These are phyloP conservation scores for Drosophila funebris DNA, from an alignment of 1,140 invertebrate species.

Conservation along the genomic window DNA sequence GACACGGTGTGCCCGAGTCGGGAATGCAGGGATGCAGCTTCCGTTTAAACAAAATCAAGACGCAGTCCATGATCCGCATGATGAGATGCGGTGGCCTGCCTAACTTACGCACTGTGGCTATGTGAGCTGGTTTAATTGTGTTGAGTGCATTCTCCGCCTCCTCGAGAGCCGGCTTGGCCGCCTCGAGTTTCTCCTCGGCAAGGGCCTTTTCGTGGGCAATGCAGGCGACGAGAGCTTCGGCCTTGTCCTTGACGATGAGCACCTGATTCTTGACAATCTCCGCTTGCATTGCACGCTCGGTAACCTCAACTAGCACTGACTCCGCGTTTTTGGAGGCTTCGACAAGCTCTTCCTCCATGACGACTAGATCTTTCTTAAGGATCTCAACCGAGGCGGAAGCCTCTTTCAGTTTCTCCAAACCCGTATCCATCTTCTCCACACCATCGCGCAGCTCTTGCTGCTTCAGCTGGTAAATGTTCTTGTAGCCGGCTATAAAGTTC, in stretches of 20 bases:
- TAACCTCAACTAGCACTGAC: constrained; percentile 92
- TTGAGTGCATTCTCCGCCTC: constrained; percentile 98
- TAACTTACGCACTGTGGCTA: constrained; percentile 97
- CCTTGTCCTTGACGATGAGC: constrained; percentile 97
- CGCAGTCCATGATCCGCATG: constrained; percentile 99
- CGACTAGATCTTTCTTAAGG: constrained; percentile 95
- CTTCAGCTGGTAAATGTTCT: constrained; percentile 95
- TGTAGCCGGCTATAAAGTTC: constrained; percentile 97
- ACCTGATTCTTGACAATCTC: constrained; percentile 98
- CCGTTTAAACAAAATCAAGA: constrained; percentile 95
- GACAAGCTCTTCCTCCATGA: constrained; percentile 96
- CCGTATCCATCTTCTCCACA: constrained; percentile 96
- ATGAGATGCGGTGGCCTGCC: constrained; percentile 97
- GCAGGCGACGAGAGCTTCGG: constrained; percentile 94
- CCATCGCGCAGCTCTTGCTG: constrained; percentile 94
- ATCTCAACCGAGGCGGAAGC: constrained; percentile 95
- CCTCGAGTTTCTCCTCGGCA: constrained; percentile 94
- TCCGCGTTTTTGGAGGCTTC: constrained; percentile 95
- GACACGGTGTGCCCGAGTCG: constrained; percentile 92
- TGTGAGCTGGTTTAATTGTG: constrained; percentile 98
- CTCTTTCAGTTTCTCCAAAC: constrained; percentile 96
- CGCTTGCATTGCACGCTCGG: constrained; percentile 95
- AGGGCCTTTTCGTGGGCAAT: constrained; percentile 96
- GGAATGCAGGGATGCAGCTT: constrained; percentile 91
- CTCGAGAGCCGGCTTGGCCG: constrained; percentile 94